Base-by-base conservation (phyloP, 2,888 invertebrate genomes). In the Nemoura dubitans region DNA sequence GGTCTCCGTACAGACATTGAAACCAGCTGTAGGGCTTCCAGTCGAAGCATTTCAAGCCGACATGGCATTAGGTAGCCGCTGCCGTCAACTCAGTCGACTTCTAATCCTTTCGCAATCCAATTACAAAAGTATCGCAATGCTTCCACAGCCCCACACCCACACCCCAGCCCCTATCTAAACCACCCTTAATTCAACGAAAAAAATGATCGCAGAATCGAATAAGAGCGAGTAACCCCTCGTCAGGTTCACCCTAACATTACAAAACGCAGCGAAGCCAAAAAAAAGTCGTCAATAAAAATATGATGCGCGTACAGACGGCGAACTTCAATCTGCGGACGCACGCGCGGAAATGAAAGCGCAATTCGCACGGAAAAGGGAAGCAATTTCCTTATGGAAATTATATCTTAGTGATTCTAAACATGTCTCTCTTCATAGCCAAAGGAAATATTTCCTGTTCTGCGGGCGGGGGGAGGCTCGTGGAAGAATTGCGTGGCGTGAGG, bases 91-190 rank as follows among this genome's bases (percentile, higher is more conserved):
- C 59, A 59, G 16, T 1, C 14, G 59, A 59, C 59, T 59, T 59
- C 59, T 59, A 59, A 59, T 59, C 59, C 59, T 59, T 59, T 59
- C 59, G 59, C 59, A 59, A 59, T 59, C 59, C 59, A 59, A 59
- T 59, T 59, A 59, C 14, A 59, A n/a, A 3, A 21, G 21, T 21
- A 59, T 59, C 14, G 59, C 59, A 59, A 10, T 21, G 16, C 59
- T 59, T n/a, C n/a, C n/a, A 36, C 5, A 36, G 36, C 10, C 36
- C 36, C 10, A 6, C 36, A 3, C 3, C 36, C 36, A 3, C 59
- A 7, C 21, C 59, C 59, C 10, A 59, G 14, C 14, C 59, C 59
- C n/a, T n/a, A n/a, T n/a, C n/a, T n/a, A 59, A 59, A 59, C 59
- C 59, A 59, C 59, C 59, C 59, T 10, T 59, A 59, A 59, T 59